Percentiles rank a stretch among this genome's conserved stretches.
Evolutionary conservation across 2,797 vertebrate species (phyloP).

Genomic region (Argentina silus): DNA sequence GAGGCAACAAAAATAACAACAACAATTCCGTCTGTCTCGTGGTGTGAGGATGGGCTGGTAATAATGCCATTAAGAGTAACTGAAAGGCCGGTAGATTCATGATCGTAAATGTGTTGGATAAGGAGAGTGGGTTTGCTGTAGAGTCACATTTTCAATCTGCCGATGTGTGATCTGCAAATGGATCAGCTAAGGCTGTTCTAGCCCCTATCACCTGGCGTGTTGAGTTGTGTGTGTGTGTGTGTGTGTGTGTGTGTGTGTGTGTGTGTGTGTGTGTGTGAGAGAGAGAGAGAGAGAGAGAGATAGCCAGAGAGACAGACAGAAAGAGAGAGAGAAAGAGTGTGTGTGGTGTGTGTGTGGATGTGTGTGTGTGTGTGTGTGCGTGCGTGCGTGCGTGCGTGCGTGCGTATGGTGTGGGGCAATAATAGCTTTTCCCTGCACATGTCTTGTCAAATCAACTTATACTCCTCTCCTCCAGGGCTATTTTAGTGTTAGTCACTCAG

Average conservation of each 20-base stretch:
- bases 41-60: conserved; percentile 26
- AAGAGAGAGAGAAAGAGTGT: too few species aligned
- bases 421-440: conserved; percentile 76
- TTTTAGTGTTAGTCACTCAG: conserved; percentile 63
- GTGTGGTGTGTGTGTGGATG: too few species aligned
- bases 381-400: too few species aligned
- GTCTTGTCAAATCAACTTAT: conserved; percentile 76
- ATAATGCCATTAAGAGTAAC: conserved; percentile 28
- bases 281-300: too few species aligned
- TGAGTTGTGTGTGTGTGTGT: not conserved
- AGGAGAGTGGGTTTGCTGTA: conserved; percentile 44
- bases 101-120: conserved; percentile 43
- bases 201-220: conserved; percentile 57
- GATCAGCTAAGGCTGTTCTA: conserved; percentile 59
- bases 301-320: too few species aligned
- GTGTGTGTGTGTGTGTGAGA: too few species aligned
- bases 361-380: too few species aligned
- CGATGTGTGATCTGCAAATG: conserved; percentile 67
- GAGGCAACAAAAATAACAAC: conserved; percentile 28
- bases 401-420: conserved; percentile 45
- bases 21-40: conserved; percentile 27
- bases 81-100: conserved; percentile 11
- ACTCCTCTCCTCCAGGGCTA: conserved; percentile 60
- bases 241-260: too few species aligned
- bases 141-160: conserved; percentile 51